phyloP scores from a whole-genome alignment of 2,113 vertebrate species.

The Cottus gobio region DNA sequence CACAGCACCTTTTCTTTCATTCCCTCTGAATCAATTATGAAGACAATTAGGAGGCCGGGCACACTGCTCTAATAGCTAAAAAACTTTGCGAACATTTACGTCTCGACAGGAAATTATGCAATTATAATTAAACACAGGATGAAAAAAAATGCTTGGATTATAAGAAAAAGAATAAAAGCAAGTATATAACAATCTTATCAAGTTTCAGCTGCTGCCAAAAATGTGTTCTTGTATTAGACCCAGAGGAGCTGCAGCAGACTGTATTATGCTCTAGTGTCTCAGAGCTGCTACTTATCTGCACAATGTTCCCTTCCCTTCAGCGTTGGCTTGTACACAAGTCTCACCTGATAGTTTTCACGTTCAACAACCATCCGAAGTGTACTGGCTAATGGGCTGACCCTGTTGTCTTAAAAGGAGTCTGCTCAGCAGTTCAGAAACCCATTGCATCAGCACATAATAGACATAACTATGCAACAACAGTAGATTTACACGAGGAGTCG shows the following conservation, averaged over 20 bases:
- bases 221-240: not conserved
- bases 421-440: slow-evolving; percentile 72
- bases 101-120: slow-evolving; percentile 13
- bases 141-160: not conserved
- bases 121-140: slow-evolving; percentile 13
- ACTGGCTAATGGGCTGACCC: slow-evolving; percentile 67
- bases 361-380: slow-evolving; percentile 59
- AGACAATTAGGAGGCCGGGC: slow-evolving; percentile 29
- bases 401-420: slow-evolving; percentile 60
- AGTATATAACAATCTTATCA: not conserved
- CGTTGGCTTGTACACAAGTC: slow-evolving; percentile 31
- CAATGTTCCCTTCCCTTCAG: slow-evolving; percentile 22
- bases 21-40: slow-evolving; percentile 23
- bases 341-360: slow-evolving; percentile 45
- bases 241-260: not conserved
- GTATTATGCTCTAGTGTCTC: slow-evolving; percentile 10
- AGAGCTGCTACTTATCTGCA: slow-evolving; percentile 17
- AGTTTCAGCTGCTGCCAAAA: slow-evolving; percentile 16
- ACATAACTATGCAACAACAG: slow-evolving; percentile 58
- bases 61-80: slow-evolving; percentile 6
- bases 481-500: slow-evolving; percentile 31
- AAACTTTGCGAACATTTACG: slow-evolving; percentile 10
- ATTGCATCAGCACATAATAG: slow-evolving; percentile 65
- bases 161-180: not conserved
- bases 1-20: slow-evolving; percentile 16